Evolutionary conservation across 2,888 invertebrate species (phyloP).

Genomic region (Blera fallax): DNA sequence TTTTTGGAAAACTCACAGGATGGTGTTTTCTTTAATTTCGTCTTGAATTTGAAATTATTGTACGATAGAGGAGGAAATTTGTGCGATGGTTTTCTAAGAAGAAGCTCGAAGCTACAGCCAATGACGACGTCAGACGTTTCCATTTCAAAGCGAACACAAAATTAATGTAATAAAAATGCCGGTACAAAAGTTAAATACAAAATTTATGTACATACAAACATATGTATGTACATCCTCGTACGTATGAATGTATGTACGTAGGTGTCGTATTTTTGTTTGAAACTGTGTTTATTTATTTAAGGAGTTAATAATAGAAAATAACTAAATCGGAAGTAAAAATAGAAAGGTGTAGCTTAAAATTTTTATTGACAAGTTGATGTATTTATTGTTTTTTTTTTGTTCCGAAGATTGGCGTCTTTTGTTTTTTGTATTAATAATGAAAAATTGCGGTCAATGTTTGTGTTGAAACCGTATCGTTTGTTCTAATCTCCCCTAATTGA

Average conservation of each 20-base stretch:
- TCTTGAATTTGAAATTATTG: constrained; percentile 19
- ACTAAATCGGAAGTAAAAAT: constrained; percentile 4
- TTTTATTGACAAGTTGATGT: constrained; percentile 32
- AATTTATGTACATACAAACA: constrained; percentile 16
- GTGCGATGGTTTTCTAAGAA: constrained; percentile 12
- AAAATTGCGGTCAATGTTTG: constrained; percentile 61
- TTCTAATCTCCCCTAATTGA: constrained; percentile 43
- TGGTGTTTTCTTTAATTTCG: constrained; percentile 37
- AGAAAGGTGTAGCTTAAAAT: constrained; percentile 13
- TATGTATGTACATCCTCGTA: too few relatives aligned
- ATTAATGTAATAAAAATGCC: constrained; percentile 37
- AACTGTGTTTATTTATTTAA: constrained; percentile 20
- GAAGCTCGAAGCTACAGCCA: not conserved
- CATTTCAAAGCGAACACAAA: constrained; percentile 11
- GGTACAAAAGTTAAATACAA: constrained; percentile 27
- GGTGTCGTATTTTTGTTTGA: not conserved
- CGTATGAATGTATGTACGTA: not conserved
- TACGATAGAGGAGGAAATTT: not conserved
- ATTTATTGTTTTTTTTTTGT: constrained; percentile 31
- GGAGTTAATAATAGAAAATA: constrained; percentile 7
- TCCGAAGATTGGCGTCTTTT: not conserved
- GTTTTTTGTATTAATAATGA: constrained; percentile 20
- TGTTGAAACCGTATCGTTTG: constrained; percentile 19
- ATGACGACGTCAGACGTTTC: constrained; percentile 42
- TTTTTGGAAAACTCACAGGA: constrained; percentile 26